phyloP scores from a whole-genome alignment of 1,140 invertebrate genomes.

The Apis cerana region DNA sequence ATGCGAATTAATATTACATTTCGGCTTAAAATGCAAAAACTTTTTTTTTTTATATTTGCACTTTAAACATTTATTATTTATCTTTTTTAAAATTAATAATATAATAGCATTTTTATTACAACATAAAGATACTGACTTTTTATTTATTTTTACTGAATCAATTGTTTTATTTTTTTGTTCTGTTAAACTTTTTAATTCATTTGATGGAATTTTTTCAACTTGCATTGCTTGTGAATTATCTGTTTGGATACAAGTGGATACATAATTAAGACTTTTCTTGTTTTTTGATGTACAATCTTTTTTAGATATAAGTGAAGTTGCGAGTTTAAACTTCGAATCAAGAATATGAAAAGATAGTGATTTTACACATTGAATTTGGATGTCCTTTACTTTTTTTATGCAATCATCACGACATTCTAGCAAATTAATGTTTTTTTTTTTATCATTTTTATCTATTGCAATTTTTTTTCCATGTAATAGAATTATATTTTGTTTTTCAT shows the following conservation, averaged over 20 bases:
- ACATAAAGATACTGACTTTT: neutral
- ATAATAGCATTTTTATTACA: neutral
- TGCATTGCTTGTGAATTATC: too few species aligned
- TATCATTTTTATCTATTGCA: neutral
- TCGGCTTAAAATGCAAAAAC: slow-evolving; percentile 17
- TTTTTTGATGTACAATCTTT: neutral
- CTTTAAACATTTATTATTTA: slow-evolving; percentile 19
- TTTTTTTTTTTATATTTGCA: slow-evolving; percentile 5
- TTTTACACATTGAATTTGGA: neutral
- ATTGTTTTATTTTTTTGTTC: neutral
- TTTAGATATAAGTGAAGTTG: neutral
- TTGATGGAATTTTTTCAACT: neutral
- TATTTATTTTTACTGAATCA: neutral
- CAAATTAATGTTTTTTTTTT: neutral
- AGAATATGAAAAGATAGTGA: neutral
- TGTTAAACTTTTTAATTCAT: neutral
- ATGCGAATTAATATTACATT: neutral
- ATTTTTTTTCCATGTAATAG: neutral
- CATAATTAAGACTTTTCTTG: neutral
- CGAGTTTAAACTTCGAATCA: neutral
- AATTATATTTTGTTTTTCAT: neutral
- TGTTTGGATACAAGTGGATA: neutral
- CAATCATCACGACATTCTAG: too few species aligned
- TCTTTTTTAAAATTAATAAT: slow-evolving; percentile 8
- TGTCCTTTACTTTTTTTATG: neutral